Conservation (phyloP, 64 coral and sea anemone genomes). For the Exaiptasia diaphana region DNA sequence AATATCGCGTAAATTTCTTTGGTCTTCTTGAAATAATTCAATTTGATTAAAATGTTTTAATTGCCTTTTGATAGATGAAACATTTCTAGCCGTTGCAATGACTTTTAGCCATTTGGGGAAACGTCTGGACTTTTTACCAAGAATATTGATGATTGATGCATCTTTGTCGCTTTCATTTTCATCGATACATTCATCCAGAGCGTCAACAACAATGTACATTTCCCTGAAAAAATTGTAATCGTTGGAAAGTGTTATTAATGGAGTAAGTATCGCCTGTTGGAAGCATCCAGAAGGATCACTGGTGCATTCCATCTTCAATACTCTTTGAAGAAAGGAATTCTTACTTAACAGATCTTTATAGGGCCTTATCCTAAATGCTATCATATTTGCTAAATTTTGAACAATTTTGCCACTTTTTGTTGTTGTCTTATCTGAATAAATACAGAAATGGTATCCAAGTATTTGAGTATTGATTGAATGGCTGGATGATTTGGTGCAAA, state of each 20-base stretch:
- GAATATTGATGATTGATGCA: constrained; percentile 46
- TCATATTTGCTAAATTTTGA: constrained; percentile 80
- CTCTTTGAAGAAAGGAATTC: constrained; percentile 39
- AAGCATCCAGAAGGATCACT: constrained; percentile 78
- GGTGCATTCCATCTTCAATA: constrained; percentile 46
- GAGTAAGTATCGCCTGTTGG: constrained; percentile 60
- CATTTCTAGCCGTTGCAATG: constrained; percentile 76
- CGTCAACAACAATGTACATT: constrained; percentile 80
- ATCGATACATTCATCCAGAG: constrained; percentile 79
- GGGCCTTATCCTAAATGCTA: constrained; percentile 29
- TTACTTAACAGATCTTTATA: constrained; percentile 38
- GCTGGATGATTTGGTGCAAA: constrained; percentile 75
- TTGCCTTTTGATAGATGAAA: not conserved
- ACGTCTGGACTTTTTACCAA: constrained; percentile 29
- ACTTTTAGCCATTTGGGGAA: constrained; percentile 88
- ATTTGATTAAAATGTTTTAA: constrained; percentile 16
- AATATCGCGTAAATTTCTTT: constrained; percentile 52
- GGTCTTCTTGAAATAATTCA: constrained; percentile 50
- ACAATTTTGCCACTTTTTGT: constrained; percentile 66
- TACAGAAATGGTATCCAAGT: constrained; percentile 88
- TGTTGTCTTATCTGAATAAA: constrained; percentile 65
- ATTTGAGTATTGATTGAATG: constrained; percentile 57
- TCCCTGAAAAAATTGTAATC: not conserved
- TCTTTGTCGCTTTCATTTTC: not conserved
- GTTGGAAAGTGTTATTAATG: constrained; percentile 34